Conservation (phyloP, 2,888 invertebrate species). For the Argyresthia albistria region DNA sequence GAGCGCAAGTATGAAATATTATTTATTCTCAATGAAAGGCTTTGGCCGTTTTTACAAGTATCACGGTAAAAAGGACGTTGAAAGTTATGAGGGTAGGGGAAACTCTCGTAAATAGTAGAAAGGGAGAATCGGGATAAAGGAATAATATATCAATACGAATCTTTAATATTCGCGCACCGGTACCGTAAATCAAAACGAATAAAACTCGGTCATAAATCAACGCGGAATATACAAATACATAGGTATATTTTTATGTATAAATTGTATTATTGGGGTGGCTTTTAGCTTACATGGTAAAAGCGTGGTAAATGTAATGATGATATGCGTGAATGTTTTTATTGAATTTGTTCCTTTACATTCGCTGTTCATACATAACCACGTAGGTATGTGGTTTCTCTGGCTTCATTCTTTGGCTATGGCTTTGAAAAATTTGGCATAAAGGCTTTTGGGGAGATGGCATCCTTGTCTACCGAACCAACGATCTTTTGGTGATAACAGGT, state of each 20-base stretch:
- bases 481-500: no score
- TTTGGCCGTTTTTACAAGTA: constrained; percentile 56
- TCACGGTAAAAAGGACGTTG: constrained; percentile 59
- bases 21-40: constrained; percentile 45
- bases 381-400: background rate
- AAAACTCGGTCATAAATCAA: constrained; percentile 60
- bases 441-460: no score
- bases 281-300: background rate
- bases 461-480: no score
- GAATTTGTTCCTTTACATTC: background rate
- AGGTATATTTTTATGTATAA: constrained; percentile 30
- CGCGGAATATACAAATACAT: constrained; percentile 3
- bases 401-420: no score
- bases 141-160: constrained; percentile 72
- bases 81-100: constrained; percentile 65
- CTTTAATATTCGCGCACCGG: constrained; percentile 67
- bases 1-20: constrained; percentile 28
- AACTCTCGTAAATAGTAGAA: constrained; percentile 64
- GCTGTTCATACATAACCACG: background rate
- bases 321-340: background rate
- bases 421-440: no score
- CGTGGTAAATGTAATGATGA: background rate
- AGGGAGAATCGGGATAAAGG: constrained; percentile 67
- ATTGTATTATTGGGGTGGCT: constrained; percentile 4
- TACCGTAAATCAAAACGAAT: constrained; percentile 66